Conservation (phyloP, 1,140 invertebrate genomes). For the Anastrepha ludens region DNA sequence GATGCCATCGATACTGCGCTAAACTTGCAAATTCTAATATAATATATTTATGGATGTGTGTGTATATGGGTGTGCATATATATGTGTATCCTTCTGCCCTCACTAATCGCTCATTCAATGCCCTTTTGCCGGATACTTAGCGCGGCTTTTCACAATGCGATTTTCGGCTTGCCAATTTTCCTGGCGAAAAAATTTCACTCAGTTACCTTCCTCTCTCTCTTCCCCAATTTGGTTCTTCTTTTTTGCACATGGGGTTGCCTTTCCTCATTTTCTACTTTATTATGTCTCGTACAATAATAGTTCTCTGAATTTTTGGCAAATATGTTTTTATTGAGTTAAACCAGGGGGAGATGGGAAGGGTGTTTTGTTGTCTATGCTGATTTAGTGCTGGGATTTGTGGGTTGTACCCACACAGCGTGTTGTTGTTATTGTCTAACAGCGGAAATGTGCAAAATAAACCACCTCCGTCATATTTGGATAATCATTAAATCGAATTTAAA, state of each 20-base stretch:
- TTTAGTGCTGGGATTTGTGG: conserved; percentile 72
- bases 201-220: neutral
- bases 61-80: neutral
- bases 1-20: conserved; percentile 20
- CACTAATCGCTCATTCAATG: conserved; percentile 15
- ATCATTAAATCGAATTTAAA: conserved; percentile 58
- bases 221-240: neutral
- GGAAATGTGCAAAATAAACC: conserved; percentile 57
- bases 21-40: conserved; percentile 26
- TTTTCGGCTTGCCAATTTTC: conserved; percentile 73
- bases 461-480: conserved; percentile 55
- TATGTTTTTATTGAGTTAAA: conserved; percentile 46
- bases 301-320: conserved; percentile 44
- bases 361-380: conserved; percentile 61
- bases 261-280: conserved; percentile 38
- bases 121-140: conserved; percentile 70
- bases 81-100: neutral
- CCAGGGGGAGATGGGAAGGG: neutral
- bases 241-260: conserved; percentile 29
- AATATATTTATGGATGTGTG: neutral
- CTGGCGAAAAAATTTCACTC: conserved; percentile 58
- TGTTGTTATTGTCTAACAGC: conserved; percentile 47
- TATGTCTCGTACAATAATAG: conserved; percentile 36
- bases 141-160: conserved; percentile 73
- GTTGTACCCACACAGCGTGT: conserved; percentile 57